These are phyloP conservation scores for Hydrotaea cyrtoneurina DNA, from an alignment of 2,888 invertebrate species.

Conservation along the genomic window DNA sequence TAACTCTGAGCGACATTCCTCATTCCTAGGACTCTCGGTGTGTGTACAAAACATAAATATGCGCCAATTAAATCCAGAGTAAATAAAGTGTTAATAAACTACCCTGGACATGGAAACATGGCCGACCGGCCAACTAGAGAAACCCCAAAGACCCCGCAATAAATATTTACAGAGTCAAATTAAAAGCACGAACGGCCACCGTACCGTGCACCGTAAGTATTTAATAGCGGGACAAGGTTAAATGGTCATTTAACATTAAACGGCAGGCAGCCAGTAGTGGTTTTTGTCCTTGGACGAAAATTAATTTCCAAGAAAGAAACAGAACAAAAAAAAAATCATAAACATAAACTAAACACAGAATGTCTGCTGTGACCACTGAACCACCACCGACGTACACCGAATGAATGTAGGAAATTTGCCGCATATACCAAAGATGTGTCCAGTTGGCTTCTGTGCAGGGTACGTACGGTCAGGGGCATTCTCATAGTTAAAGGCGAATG, in stretches of 20 bases:
- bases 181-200: slow-evolving; percentile 9
- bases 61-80: slow-evolving; percentile 36
- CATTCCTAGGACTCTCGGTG: too few relatives aligned
- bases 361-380: background rate
- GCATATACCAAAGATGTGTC: background rate
- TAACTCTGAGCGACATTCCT: slow-evolving; percentile 17
- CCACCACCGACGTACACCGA: background rate
- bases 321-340: background rate
- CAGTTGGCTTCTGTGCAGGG: background rate
- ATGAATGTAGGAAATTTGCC: background rate
- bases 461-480: background rate
- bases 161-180: slow-evolving; percentile 43
- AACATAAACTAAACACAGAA: background rate
- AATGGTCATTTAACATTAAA: slow-evolving; percentile 32
- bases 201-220: background rate
- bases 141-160: background rate
- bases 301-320: slow-evolving; percentile 13
- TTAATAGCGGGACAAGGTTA: slow-evolving; percentile 41
- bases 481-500: background rate
- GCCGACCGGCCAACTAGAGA: background rate
- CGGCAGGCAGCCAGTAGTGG: background rate
- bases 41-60: slow-evolving; percentile 33
- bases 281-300: slow-evolving; percentile 21
- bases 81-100: slow-evolving; percentile 60
- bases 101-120: slow-evolving; percentile 8